Evolutionary conservation across 2,797 vertebrate species (phyloP), one percentile per base, ranked within the genome.

Genomic region (Cephalopachus bancanus): DNA sequence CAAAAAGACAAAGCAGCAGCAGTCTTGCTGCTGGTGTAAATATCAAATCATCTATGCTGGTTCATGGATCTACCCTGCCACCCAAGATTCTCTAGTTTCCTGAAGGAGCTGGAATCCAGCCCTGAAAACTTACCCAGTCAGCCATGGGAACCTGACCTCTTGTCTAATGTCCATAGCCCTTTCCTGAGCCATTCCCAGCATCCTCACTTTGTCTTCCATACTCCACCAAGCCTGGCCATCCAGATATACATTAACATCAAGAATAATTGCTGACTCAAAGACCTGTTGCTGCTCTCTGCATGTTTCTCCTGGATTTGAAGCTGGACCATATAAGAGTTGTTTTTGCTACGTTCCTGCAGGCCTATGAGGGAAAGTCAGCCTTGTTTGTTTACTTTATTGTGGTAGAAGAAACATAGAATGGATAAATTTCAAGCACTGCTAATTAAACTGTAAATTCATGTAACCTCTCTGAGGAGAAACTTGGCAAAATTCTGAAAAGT

Each of bases 401-500:
- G 44, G 22, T 19, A n/a, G 57, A 64, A 10, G 17, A 17, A 74
- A 92, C 87, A 81, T 49, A 89, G 69, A 96, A 96, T 78, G 17
- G n/a, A 67, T 88, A 94, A 67, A 78, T 89, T 8, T 88, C 74
- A 75, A 83, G 57, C 2, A n/a, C 7, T 94, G 75, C 49, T 60
- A 69, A 88, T 8, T 92, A 51, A 93, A 93, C 95, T 81, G 67
- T 28, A 96, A 97, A 92, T 87, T 74, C 24, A 87, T 64, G n/a
- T 10, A 76, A 89, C 44, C 57, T 67, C 74, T 85, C 69, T 57
- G 33, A 91, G 75, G n/a, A 93, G 71, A 95, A 95, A 85, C 89
- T 89, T 91, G 59, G 64, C 74, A 94, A 95, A 93, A 51, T 84
- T 44, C 75, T 71, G n/a, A 94, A 84, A 96, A 97, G 75, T 87